These are phyloP conservation scores for Mola mola DNA, from an alignment of 2,113 vertebrate species.

Conservation along the genomic window DNA sequence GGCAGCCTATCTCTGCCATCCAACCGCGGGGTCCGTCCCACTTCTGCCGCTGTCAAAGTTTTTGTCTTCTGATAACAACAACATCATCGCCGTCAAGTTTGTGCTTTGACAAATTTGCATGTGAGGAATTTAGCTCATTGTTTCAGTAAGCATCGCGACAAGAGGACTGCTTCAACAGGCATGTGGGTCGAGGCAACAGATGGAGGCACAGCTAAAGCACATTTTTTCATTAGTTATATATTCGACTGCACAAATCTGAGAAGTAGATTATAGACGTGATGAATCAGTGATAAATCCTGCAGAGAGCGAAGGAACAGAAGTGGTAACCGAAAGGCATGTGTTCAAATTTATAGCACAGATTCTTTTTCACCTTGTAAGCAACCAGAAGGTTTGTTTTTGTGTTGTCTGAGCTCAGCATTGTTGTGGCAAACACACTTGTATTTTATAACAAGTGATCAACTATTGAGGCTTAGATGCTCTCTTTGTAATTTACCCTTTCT, in stretches of 20 bases:
- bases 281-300: conserved; percentile 11
- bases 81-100: conserved; percentile 10
- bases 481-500: too few relatives aligned
- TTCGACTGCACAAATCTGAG: too few relatives aligned
- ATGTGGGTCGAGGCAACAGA: too few relatives aligned
- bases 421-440: not conserved
- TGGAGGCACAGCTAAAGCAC: too few relatives aligned
- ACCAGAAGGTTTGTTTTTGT: too few relatives aligned
- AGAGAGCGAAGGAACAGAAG: conserved; percentile 53
- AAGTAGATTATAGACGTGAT: not conserved
- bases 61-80: conserved; percentile 30
- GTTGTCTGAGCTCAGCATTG: too few relatives aligned
- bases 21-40: conserved; percentile 21
- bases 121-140: not conserved
- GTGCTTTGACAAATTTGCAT: not conserved
- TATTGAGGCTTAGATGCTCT: too few relatives aligned
- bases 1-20: conserved; percentile 19
- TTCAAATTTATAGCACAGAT: conserved; percentile 27
- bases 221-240: too few relatives aligned
- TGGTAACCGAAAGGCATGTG: conserved; percentile 19
- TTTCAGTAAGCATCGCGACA: not conserved
- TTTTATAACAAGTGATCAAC: conserved; percentile 34
- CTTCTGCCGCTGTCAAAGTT: conserved; percentile 14
- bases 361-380: conserved; percentile 31
- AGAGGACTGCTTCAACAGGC: not conserved